These are phyloP conservation scores for Galbula dea DNA, from an alignment of 2,113 vertebrate species.

Conservation along the genomic window DNA sequence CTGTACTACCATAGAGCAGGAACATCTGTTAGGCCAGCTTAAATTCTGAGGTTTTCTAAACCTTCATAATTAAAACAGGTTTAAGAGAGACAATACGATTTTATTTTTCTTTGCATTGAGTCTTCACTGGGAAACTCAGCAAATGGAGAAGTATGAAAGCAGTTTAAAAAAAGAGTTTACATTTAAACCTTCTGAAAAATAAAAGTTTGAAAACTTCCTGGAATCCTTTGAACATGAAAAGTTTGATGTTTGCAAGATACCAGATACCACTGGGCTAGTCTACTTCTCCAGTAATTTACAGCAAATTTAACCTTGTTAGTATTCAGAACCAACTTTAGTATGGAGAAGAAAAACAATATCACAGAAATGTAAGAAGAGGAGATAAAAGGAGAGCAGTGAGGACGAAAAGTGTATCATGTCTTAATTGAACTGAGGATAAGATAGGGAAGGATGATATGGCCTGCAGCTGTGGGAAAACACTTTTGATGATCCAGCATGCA, in stretches of 20 bases:
- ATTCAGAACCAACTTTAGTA: background rate
- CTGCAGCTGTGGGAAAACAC: background rate
- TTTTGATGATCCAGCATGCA: background rate
- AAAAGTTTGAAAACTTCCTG: background rate
- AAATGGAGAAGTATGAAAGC: background rate
- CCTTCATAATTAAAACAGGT: background rate
- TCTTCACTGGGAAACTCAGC: background rate
- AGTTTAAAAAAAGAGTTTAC: too few species aligned
- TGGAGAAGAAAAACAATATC: background rate
- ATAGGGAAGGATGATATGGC: background rate
- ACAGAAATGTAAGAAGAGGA: background rate
- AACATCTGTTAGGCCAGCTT: background rate
- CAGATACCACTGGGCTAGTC: background rate
- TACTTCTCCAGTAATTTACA: background rate
- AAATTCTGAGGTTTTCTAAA: background rate
- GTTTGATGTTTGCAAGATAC: background rate
- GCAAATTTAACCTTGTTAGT: background rate
- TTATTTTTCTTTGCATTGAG: background rate
- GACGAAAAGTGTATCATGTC: background rate
- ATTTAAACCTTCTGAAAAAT: background rate
- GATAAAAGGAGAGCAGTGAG: conserved; percentile 20
- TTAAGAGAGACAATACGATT: background rate
- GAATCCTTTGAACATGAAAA: background rate
- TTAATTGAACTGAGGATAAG: conserved; percentile 21
- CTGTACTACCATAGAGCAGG: background rate